Evolutionary conservation across 2,888 invertebrate genomes (phyloP).

Genomic region (Chalcosyrphus nemorum): DNA sequence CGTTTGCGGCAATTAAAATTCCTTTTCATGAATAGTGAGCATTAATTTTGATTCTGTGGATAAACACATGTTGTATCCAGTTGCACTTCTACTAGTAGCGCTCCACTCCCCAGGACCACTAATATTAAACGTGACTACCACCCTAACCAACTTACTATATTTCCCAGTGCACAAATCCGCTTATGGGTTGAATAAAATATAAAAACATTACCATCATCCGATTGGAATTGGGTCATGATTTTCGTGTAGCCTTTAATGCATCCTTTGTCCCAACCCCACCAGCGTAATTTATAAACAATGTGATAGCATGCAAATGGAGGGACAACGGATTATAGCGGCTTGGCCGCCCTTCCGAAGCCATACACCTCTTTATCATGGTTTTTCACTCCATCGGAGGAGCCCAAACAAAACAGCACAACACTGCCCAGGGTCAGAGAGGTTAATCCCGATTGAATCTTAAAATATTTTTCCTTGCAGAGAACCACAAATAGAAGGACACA

Average conservation of each 20-base stretch:
- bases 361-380: constrained; percentile 57
- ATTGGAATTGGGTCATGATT: constrained; percentile 65
- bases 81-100: constrained; percentile 7
- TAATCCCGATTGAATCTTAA: constrained; percentile 71
- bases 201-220: constrained; percentile 33
- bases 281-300: constrained; percentile 67
- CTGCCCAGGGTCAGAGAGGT: constrained; percentile 11
- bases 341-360: not conserved
- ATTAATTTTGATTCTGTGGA: constrained; percentile 43
- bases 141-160: too few relatives aligned
- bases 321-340: constrained; percentile 61
- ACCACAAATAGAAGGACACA: constrained; percentile 48
- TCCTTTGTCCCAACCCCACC: constrained; percentile 47
- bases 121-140: not conserved
- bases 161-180: constrained; percentile 21
- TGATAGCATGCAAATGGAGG: constrained; percentile 66
- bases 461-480: constrained; percentile 51
- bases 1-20: constrained; percentile 47
- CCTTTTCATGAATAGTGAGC: constrained; percentile 34
- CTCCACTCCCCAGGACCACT: not conserved
- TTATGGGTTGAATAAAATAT: constrained; percentile 1
- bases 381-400: constrained; percentile 50
- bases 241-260: constrained; percentile 56
- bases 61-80: constrained; percentile 39
- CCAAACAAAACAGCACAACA: too few relatives aligned